Evolutionary conservation across 2,797 vertebrate species (phyloP), one percentile per base, ranked within the genome.

Genomic region (Diplodus puntazzo): DNA sequence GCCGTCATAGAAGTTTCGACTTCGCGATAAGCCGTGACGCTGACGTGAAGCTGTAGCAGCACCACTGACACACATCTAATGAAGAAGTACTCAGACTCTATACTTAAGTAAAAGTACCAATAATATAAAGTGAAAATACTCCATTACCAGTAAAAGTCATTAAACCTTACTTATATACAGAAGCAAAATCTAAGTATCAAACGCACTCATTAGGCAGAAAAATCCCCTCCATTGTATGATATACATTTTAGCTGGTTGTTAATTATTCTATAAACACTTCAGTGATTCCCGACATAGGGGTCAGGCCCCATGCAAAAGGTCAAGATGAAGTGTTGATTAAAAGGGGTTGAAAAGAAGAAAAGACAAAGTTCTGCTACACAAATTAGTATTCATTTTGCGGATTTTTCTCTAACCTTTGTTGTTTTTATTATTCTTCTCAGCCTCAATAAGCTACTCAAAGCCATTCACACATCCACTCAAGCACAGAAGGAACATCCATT

Each of bases 1-100:
- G 59, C 73, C 53, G 73, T 65, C 39, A 18, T 68, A 46, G 11
- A 70, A 63, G 60, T 80, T 79, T 23, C 53, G 25, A 65, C 63
- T 57, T 20, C 64, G 52, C 1, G 11, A 77, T 61, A 70, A 74
- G 63, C 0, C 69, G 73, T 55, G 23, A 73, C 23, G 74, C 62
- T 63, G 60, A 74, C 27, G 63, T 13, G 42, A 11, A 50, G 45
- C 49, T 21, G 14, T 13, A 7, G 57, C 18, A 17, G 8, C 23
- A 4, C 9, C 11, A 53, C 43, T 8, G 45, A 61, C 43, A 48
- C 34, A 57, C 14, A 54, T 0, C 30, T 43, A 23, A 25, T 46
- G 10, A 71, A 60, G n/a, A 55, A 0, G 12, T 23, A 42, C 16
- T 69, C 2, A 42, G 3, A 53, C 20, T 6, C n/a, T 42, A 23